A percentile compares a stretch with the other conserved stretches of the same genome.
Evolutionary conservation across 2,113 vertebrate species (phyloP).

Genomic region (Neogobius melanostomus): DNA sequence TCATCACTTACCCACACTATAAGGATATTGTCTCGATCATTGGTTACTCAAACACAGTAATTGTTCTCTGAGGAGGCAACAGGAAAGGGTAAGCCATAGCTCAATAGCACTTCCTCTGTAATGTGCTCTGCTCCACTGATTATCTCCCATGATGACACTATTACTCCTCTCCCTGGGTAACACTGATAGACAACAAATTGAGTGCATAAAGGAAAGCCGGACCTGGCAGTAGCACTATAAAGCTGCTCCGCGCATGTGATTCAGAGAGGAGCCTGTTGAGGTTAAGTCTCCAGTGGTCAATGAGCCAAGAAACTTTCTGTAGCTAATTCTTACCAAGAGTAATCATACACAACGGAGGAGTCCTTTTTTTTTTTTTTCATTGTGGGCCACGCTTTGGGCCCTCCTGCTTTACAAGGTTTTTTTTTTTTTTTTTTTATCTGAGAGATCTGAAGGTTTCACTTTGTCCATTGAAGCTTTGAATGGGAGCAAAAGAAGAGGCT

Average conservation of each 20-base stretch:
- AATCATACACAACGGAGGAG: background rate
- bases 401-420: background rate
- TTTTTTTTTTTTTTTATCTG: constrained; percentile 20
- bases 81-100: constrained; percentile 58
- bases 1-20: constrained; percentile 55
- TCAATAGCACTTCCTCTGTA: constrained; percentile 70
- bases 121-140: constrained; percentile 67
- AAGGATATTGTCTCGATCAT: constrained; percentile 60
- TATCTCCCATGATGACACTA: constrained; percentile 68
- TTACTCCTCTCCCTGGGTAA: constrained; percentile 67
- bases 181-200: constrained; percentile 66
- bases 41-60: constrained; percentile 71
- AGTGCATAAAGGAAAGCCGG: constrained; percentile 53
- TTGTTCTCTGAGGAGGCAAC: constrained; percentile 67
- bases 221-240: constrained; percentile 25
- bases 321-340: constrained; percentile 34
- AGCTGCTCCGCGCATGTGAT: constrained; percentile 24
- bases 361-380: constrained; percentile 13
- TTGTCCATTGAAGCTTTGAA: constrained; percentile 46
- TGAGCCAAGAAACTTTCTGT: constrained; percentile 46
- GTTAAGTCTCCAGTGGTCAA: constrained; percentile 40
- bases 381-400: no score
- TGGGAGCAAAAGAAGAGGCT: constrained; percentile 31
- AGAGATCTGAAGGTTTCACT: constrained; percentile 38
- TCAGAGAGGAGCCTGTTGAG: constrained; percentile 10